Percentiles rank a stretch among this genome's conserved stretches.
Conservation (phyloP, 2,113 vertebrate species). For the Aptenodytes forsteri region DNA sequence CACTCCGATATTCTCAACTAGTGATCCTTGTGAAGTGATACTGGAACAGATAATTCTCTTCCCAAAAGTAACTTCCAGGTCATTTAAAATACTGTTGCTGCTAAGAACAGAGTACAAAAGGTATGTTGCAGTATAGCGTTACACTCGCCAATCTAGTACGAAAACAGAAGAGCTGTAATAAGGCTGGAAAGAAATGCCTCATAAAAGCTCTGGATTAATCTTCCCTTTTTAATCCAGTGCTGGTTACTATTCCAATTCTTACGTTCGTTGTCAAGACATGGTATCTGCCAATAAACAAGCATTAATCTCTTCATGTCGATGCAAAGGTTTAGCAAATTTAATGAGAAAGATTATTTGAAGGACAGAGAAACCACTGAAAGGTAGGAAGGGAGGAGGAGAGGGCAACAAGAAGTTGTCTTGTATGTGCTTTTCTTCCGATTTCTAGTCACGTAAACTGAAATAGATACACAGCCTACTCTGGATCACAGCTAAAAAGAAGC, state of each 20-base stretch:
- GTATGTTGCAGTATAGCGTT: neutral
- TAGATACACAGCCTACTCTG: neutral
- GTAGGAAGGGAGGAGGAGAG: neutral
- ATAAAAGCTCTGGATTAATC: neutral
- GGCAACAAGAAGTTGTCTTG: neutral
- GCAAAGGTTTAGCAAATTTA: neutral
- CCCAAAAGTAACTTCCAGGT: neutral
- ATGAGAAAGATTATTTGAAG: neutral
- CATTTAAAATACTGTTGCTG: neutral
- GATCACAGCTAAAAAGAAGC: neutral
- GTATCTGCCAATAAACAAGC: neutral
- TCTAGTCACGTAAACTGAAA: neutral
- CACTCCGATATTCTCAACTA: too few relatives aligned
- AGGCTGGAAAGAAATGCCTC: neutral
- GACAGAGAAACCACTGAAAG: neutral
- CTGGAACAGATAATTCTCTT: neutral
- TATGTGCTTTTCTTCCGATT: neutral
- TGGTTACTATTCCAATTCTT: neutral
- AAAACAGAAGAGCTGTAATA: neutral
- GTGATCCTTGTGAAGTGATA: too few relatives aligned
- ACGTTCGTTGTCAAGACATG: fast-evolving
- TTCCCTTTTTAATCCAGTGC: neutral
- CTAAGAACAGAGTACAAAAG: neutral
- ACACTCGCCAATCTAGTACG: neutral
- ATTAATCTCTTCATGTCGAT: neutral